phyloP scores from a whole-genome alignment of 2,797 vertebrate species.

The Poeciliopsis infans region DNA sequence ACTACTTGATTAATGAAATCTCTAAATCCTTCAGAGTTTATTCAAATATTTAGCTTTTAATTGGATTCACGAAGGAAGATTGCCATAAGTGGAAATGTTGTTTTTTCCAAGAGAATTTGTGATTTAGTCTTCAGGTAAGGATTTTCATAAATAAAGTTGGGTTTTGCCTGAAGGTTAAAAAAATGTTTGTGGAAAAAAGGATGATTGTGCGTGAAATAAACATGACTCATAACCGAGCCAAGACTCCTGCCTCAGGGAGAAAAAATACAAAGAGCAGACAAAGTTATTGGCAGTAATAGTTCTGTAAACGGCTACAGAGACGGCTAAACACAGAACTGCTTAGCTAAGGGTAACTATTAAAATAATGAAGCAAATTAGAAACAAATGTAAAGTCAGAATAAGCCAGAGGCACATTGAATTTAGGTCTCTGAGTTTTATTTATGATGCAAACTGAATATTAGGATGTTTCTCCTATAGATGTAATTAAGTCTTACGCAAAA shows the following conservation, averaged over 20 bases:
- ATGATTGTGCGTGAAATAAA: background rate
- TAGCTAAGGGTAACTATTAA: background rate
- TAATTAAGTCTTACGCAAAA: background rate
- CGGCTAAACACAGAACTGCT: background rate
- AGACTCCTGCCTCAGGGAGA: background rate
- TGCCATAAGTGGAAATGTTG: constrained; percentile 2
- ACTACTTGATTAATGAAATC: constrained; percentile 43
- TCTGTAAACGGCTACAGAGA: background rate
- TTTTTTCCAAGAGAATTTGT: constrained; percentile 19
- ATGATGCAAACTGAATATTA: background rate
- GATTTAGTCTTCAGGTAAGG: constrained; percentile 24
- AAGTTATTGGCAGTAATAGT: too few relatives aligned
- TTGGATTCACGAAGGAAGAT: constrained; percentile 34
- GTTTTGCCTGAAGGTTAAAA: constrained; percentile 41
- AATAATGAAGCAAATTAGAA: background rate
- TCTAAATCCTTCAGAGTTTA: constrained; percentile 18
- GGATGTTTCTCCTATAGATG: background rate
- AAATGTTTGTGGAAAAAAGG: constrained; percentile 37
- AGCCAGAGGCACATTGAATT: too few relatives aligned
- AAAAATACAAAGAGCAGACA: background rate
- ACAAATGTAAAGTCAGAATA: too few relatives aligned
- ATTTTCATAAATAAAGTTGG: constrained; percentile 22
- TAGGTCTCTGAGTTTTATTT: too few relatives aligned
- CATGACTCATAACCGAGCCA: background rate
- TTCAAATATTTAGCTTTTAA: constrained; percentile 19